These are phyloP conservation scores for Atractosteus spatula DNA, from an alignment of 2,113 vertebrate genomes.

Conservation along the genomic window DNA sequence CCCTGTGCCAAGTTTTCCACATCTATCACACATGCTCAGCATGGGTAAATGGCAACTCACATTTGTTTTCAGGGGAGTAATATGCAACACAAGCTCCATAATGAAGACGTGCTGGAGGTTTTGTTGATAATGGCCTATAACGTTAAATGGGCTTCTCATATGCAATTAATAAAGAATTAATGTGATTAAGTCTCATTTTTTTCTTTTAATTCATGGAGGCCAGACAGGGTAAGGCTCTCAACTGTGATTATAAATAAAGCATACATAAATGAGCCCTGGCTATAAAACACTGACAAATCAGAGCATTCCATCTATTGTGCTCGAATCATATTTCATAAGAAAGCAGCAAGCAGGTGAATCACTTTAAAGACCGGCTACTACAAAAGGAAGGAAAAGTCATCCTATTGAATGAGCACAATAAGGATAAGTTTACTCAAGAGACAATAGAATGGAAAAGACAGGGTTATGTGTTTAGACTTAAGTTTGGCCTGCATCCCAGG, in stretches of 20 bases:
- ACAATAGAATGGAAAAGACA: conserved; percentile 33
- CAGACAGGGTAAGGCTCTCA: too few species aligned
- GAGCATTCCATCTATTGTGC: too few species aligned
- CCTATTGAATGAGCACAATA: conserved; percentile 23
- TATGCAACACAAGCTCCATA: background rate
- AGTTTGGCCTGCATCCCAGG: conserved; percentile 50
- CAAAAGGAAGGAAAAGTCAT: conserved; percentile 1
- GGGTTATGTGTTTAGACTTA: conserved; percentile 37
- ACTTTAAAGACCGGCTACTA: conserved; percentile 9
- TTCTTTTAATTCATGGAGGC: too few species aligned
- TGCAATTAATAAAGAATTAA: conserved; percentile 6
- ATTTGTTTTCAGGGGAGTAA: conserved; percentile 19
- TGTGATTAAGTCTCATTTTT: background rate
- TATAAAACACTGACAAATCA: too few species aligned
- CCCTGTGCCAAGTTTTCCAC: conserved; percentile 50
- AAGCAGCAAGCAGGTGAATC: background rate
- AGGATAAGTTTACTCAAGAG: conserved; percentile 26
- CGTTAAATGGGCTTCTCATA: background rate
- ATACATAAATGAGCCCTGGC: too few species aligned
- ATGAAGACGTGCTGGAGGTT: conserved; percentile 15
- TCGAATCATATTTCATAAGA: too few species aligned
- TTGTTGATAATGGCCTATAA: background rate
- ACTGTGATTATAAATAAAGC: too few species aligned
- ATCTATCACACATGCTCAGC: conserved; percentile 51
- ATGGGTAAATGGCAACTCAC: conserved; percentile 36